Base-by-base conservation (phyloP, 2,888 invertebrate species). In the Charanyca ferruginea region DNA sequence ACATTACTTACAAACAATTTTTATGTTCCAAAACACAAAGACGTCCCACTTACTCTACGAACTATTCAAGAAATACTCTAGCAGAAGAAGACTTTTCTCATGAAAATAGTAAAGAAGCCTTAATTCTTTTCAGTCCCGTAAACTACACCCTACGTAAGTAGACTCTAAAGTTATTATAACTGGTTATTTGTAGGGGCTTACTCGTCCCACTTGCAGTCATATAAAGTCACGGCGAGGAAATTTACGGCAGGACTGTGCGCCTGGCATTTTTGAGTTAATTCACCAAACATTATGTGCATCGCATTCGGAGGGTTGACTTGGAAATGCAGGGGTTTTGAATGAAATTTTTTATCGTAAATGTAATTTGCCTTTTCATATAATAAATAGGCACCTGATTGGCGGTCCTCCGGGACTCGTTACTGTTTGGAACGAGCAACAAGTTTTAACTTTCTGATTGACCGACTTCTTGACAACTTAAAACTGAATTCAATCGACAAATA, bases 181-280 rank as follows among this genome's bases (percentile, higher is more conserved):
- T 28, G 57, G 74, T 78, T 78, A 74, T 74, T 74, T 74, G 78
- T 78, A 63, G 74, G 73, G 42, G 78, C 73, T 74, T 78, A 73
- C 78, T 61, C 66, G 49, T 73, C 57, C 78, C 32, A 61, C 73
- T 78, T 49, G 66, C 73, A 74, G 66, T 78, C 66, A 78, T 73
- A 78, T 66, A 54, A 66, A 74, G 78, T 74, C 79, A 53, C 18
- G 41, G 66, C 53, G 66, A 49, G 44, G n/a, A 61, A 75, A 75
- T 78, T 66, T 75, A 75, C 73, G 49, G 57, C 18, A 60, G 42
- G 18, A 22, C 66, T 66, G 63, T 73, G 79, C 41, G 58, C 58
- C 23, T 78, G 79, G 79, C 73, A 73, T 75, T 75, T 78, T 75
- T 73, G 61, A 75, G 79, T 78, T 75, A 75, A 75, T 78, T 75